Base-by-base conservation (phyloP, 1,140 invertebrate genomes). In the Sesamia nonagrioides region DNA sequence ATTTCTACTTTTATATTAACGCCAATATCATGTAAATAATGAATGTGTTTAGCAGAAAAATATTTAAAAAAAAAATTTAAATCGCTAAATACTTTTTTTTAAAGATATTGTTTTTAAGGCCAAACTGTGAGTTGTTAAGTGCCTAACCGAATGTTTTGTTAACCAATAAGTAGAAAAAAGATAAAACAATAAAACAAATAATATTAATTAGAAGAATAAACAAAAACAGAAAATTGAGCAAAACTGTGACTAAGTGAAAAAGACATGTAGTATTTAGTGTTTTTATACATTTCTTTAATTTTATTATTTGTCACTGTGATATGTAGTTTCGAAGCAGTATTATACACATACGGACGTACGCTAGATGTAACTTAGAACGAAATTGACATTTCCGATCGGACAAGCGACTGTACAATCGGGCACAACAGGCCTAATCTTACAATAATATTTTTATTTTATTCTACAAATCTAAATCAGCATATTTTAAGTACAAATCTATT, bases 241-340 rank as follows among this genome's bases (percentile, higher is more conserved):
- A 78, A 61, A 50, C 48, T 72, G 77, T 72, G 61, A 45, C 56
- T 50, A 45, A 58, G 77, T 54, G 54, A 78, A 58, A 60, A 75
- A 75, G 73, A 75, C 72, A 75, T 75, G 72, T 75, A 75, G n/a
- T 58, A 58, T 58, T 58, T 72, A 18, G 50, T 74, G 37, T 50
- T 18, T 60, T 21, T 69, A 79, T 21, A 77, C 35, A 50, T 50
- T 15, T 54, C 73, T 45, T 54, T 58, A 69, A 79, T 63, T 71
- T 79, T 75, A 81, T 92, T 93, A 93, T 93, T 94, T 94, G 90
- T 94, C 92, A 84, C 79, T 73, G 81, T 94, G 92, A 94, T 94
- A 94, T 94, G 92, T 94, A 90, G 78, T 72, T 81, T 77, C 60
- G 60, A 82, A 82, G 77, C 80, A 79, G n/a, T 78, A 77, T 69